Base-by-base conservation (phyloP, 2,113 vertebrate species). In the Helogale parvula region DNA sequence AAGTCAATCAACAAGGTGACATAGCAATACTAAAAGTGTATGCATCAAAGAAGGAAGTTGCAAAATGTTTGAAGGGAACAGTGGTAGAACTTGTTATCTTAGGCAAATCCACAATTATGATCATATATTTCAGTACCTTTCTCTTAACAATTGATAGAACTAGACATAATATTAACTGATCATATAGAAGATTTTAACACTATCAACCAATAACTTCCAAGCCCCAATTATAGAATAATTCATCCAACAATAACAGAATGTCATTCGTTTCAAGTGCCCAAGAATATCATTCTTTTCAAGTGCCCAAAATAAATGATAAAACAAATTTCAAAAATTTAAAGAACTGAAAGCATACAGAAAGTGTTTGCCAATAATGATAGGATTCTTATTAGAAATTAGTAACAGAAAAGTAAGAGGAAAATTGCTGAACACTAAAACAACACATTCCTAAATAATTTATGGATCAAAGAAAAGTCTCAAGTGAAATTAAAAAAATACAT, bases 351-450 rank as follows among this genome's bases (percentile, higher is more conserved):
- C 29, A 74, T 72, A 54, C 16, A 90, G 72, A 72, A 79, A 83
- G 35, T 94, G 31, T 71, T 93, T 90, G 38, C 25, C 45, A 88
- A 66, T 12, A 10, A 68, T 21, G 41, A 63, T 76, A 47, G 29
- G 82, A 60, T 87, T 87, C 38, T 74, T 82, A 80, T 50, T 76
- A 76, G 33, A 85, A 72, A 74, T 45, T 57, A 4, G 16, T 90
- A 71, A 54, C n/a, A 92, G 33, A 84, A 96, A 90, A 23, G 19
- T 60, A 89, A 50, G 16, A 76, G 45, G 52, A 85, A 86, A 94
- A 60, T 63, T 19, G 38, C 10, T 84, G 63, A 68, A 65, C 5
- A 80, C 33, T 17, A 68, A 89, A 84, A 50, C 50, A 5, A 89
- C 7, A 50, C 8, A 71, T 41, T 76, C 21, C 35, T 50, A 93